Conservation (phyloP, 2,113 vertebrate species). For the human (Homo sapiens) region GRCh38 chrX:53793001-53793500, state of each 20-base stretch:
- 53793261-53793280: background rate
- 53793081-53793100: too few relatives aligned
- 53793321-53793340: background rate
- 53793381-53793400: background rate
- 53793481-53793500: background rate
- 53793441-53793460: background rate
- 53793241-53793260: background rate
- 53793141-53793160: background rate
- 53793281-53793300: background rate
- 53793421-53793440: background rate
- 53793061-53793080: too few relatives aligned
- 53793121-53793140: too few relatives aligned
- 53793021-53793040: too few relatives aligned
- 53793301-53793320: background rate
- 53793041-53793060: too few relatives aligned
- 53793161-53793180: background rate
- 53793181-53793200: background rate
- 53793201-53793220: background rate
- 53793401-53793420: background rate
- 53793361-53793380: background rate
- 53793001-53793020: too few relatives aligned
- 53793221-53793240: background rate
- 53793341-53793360: background rate
- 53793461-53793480: background rate
- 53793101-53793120: too few relatives aligned